phyloP scores from a whole-genome alignment of 2,113 vertebrate genomes.

The Eleginops maclovinus region DNA sequence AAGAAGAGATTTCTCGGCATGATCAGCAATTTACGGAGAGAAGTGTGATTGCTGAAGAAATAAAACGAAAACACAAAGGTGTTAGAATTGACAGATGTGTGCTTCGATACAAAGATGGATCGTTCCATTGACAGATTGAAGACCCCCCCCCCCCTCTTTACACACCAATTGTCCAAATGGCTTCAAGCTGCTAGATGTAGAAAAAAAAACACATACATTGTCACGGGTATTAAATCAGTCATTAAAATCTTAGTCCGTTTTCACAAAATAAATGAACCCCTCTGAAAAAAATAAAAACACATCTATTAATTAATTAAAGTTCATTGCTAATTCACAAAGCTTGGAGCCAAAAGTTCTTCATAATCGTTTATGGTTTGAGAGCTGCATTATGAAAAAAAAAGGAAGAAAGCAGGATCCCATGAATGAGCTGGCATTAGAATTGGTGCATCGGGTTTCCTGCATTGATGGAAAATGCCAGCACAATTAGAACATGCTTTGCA shows the following conservation, averaged over 20 bases:
- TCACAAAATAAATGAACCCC: background rate
- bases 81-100: no score
- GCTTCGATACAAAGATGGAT: background rate
- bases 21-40: background rate
- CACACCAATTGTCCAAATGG: background rate
- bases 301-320: no score
- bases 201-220: background rate
- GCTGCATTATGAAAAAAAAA: background rate
- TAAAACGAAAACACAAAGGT: no score
- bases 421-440: background rate
- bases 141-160: background rate
- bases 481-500: slow-evolving; percentile 20
- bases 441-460: background rate
- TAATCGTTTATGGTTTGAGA: background rate
- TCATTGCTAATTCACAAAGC: background rate
- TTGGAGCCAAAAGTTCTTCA: background rate
- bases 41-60: no score
- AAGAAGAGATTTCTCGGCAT: background rate
- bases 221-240: background rate
- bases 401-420: background rate
- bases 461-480: slow-evolving; percentile 8
- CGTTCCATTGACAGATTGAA: background rate
- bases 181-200: background rate
- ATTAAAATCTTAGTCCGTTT: background rate
- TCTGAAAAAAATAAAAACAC: no score